These are phyloP conservation scores for Mormyrops boulengeri DNA, from an alignment of 2,797 vertebrate genomes.

Conservation along the genomic window DNA sequence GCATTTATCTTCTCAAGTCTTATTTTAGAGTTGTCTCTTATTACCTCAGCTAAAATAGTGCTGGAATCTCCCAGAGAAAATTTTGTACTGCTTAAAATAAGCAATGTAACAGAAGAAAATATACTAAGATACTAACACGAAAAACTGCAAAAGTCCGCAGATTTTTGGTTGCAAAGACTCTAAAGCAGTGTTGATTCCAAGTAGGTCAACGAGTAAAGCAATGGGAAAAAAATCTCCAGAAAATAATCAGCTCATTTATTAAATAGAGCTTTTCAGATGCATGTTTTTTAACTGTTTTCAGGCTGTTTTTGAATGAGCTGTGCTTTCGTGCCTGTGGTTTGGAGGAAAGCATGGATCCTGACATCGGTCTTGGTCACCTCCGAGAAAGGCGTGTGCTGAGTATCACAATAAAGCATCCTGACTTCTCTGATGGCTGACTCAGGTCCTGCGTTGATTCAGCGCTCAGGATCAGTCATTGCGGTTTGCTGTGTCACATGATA, in stretches of 20 bases:
- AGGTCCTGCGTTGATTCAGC: not conserved
- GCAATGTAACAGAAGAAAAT: not conserved
- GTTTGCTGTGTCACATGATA: slow-evolving; percentile 19
- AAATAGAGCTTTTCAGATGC: not conserved
- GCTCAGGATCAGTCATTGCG: slow-evolving; percentile 15
- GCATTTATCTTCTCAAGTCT: not conserved
- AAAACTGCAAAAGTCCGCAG: not conserved
- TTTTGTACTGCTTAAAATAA: not conserved
- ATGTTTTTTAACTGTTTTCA: not conserved
- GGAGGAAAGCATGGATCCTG: not conserved
- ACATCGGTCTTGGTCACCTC: not conserved
- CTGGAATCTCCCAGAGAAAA: not conserved
- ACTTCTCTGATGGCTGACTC: slow-evolving; percentile 9
- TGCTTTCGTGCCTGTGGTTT: slow-evolving; percentile 1
- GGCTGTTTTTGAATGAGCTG: not conserved
- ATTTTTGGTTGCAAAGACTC: not conserved
- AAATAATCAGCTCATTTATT: not conserved
- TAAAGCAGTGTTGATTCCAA: not conserved
- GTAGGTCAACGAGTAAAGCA: not conserved
- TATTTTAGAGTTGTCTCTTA: not conserved
- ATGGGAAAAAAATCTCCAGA: not conserved
- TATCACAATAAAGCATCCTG: not conserved
- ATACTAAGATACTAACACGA: not conserved
- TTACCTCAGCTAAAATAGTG: not conserved
- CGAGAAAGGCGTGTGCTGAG: not conserved